phyloP scores from a whole-genome alignment of 2,888 invertebrate species.

The Brenthis ino region DNA sequence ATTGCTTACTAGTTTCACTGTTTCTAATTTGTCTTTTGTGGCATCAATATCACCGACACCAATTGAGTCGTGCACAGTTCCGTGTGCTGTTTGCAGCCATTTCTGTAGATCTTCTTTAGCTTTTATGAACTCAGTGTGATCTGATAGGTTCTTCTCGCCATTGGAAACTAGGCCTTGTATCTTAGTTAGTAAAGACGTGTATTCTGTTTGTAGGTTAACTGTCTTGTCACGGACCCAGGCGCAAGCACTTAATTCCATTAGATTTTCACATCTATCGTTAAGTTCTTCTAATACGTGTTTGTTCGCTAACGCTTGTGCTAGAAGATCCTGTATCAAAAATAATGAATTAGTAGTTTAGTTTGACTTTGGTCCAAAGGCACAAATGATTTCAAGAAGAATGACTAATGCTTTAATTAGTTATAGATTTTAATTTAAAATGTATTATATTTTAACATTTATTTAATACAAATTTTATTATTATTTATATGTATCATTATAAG shows the following conservation, averaged over 20 bases:
- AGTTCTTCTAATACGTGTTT: slow-evolving; percentile 91
- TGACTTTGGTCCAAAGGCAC: neutral
- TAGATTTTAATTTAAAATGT: too few relatives aligned
- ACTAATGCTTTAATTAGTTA: too few relatives aligned
- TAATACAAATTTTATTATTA: too few relatives aligned
- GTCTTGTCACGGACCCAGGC: slow-evolving; percentile 93
- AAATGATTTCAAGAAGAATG: too few relatives aligned
- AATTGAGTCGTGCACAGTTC: slow-evolving; percentile 90
- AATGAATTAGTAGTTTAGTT: slow-evolving; percentile 15
- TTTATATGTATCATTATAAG: too few relatives aligned
- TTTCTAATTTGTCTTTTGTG: slow-evolving; percentile 91
- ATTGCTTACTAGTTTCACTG: slow-evolving; percentile 87
- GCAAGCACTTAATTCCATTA: slow-evolving; percentile 93
- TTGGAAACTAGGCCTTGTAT: slow-evolving; percentile 92
- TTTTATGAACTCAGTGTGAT: slow-evolving; percentile 94
- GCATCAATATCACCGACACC: slow-evolving; percentile 90
- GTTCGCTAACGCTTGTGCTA: slow-evolving; percentile 88
- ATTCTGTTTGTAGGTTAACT: slow-evolving; percentile 90
- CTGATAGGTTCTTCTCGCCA: slow-evolving; percentile 94
- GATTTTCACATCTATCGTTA: slow-evolving; percentile 92
- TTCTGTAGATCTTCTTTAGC: slow-evolving; percentile 91
- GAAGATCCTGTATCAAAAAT: slow-evolving; percentile 77
- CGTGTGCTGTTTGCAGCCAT: slow-evolving; percentile 92
- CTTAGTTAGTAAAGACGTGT: slow-evolving; percentile 89
- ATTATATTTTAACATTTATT: too few relatives aligned